phyloP scores from a whole-genome alignment of 2,113 vertebrate genomes.

The Chionomys nivalis region DNA sequence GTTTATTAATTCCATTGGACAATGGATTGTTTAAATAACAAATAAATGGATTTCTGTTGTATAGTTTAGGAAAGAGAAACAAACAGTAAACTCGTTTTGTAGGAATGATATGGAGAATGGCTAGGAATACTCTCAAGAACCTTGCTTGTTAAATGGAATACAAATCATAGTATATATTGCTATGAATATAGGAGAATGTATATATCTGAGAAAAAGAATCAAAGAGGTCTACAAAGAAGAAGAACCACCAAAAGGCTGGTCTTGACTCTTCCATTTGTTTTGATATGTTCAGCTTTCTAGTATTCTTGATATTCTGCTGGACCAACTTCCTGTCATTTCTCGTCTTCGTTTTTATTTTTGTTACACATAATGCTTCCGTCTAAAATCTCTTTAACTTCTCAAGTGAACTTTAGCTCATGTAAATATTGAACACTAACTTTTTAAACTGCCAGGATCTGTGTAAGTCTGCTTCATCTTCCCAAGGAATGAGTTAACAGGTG shows the following conservation, averaged over 20 bases:
- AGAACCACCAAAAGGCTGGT: background rate
- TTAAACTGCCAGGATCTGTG: background rate
- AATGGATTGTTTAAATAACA: background rate
- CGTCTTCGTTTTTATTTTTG: background rate
- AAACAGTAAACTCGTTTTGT: background rate
- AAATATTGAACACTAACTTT: background rate
- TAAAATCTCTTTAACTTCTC: background rate
- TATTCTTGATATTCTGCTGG: background rate
- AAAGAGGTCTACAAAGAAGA: background rate
- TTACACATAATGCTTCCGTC: background rate
- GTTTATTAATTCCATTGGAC: background rate
- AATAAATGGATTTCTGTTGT: background rate
- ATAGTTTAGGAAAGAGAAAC: background rate
- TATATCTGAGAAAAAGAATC: background rate
- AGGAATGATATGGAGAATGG: background rate
- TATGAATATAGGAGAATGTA: background rate
- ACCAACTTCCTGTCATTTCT: background rate
- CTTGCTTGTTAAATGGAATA: background rate
- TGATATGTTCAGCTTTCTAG: background rate
- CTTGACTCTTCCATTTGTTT: background rate
- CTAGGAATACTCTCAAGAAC: background rate
- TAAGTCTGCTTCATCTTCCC: background rate
- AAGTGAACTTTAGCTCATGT: background rate
- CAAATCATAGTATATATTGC: background rate
- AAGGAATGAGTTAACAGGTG: background rate